phyloP scores from a whole-genome alignment of 2,888 invertebrate species.

The Adineta ricciae region DNA sequence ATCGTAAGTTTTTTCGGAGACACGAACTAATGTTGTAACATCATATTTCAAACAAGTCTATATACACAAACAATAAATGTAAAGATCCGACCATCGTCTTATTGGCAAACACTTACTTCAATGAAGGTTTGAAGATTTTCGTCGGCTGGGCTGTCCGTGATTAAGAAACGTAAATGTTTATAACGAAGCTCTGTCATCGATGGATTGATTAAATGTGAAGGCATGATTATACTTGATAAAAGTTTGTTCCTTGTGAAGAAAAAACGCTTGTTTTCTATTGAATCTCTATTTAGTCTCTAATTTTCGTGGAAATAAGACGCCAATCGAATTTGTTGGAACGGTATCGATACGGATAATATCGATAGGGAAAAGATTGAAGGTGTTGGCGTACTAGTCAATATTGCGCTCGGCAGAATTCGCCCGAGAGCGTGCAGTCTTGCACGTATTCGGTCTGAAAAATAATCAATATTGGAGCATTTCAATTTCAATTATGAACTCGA shows the following conservation, averaged over 20 bases:
- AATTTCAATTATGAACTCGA: no score
- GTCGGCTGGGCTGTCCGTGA: slow-evolving; percentile 94
- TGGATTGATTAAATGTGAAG: background rate
- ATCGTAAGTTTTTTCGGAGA: slow-evolving; percentile 95
- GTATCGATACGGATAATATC: background rate
- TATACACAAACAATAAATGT: background rate
- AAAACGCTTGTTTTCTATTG: background rate
- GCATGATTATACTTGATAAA: background rate
- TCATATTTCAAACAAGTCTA: slow-evolving; percentile 92
- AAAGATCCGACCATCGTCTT: no score
- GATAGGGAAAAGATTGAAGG: background rate
- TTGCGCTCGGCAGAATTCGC: slow-evolving; percentile 19
- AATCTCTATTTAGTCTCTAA: background rate
- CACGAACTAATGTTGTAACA: slow-evolving; percentile 87
- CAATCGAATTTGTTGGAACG: background rate
- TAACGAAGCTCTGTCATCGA: slow-evolving; percentile 70
- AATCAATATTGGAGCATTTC: no score
- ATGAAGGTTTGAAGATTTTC: slow-evolving; percentile 81
- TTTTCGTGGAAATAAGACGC: background rate
- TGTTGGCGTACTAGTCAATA: background rate
- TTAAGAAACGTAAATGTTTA: slow-evolving; percentile 93
- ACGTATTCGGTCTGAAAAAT: background rate
- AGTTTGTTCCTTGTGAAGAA: background rate
- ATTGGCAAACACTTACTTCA: slow-evolving; percentile 58
- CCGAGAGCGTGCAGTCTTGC: background rate